These are phyloP conservation scores for Thunnus maccoyii DNA, from an alignment of 2,113 vertebrate genomes.

Conservation along the genomic window DNA sequence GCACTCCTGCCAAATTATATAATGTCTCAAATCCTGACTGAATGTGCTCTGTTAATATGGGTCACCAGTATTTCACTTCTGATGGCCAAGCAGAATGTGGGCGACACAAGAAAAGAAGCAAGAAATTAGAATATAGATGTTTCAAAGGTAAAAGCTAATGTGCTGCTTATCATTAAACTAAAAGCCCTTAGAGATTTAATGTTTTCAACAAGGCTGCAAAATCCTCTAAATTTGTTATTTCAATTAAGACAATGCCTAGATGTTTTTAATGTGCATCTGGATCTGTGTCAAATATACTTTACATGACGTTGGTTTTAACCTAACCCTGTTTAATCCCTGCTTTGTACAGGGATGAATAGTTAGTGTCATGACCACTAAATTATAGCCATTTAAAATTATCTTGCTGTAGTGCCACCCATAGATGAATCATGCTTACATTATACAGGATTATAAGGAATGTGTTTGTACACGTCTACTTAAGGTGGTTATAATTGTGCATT, in stretches of 20 bases:
- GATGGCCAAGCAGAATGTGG: background rate
- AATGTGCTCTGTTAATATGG: background rate
- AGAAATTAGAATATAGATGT: background rate
- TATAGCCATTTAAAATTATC: slow-evolving; percentile 1
- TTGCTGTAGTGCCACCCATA: background rate
- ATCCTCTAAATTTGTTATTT: background rate
- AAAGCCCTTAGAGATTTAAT: slow-evolving; percentile 24
- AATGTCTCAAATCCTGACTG: slow-evolving; percentile 3
- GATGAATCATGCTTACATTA: background rate
- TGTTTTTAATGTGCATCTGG: background rate
- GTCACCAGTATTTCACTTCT: slow-evolving; percentile 1
- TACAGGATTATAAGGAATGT: background rate
- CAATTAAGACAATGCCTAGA: background rate
- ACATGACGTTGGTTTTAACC: background rate
- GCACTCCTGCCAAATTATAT: background rate
- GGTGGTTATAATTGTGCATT: background rate
- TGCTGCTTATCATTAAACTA: slow-evolving; percentile 32
- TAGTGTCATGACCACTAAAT: background rate
- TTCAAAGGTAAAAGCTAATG: slow-evolving; percentile 46
- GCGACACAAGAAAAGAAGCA: background rate
- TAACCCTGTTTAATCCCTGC: no score
- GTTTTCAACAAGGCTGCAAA: slow-evolving; percentile 4
- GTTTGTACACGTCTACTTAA: background rate
- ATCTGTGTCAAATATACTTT: background rate
- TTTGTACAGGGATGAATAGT: background rate